Evolutionary conservation across 1,140 invertebrate genomes (phyloP), one percentile per base, ranked within the genome.

Genomic region (Rhizoglyphus robini): DNA sequence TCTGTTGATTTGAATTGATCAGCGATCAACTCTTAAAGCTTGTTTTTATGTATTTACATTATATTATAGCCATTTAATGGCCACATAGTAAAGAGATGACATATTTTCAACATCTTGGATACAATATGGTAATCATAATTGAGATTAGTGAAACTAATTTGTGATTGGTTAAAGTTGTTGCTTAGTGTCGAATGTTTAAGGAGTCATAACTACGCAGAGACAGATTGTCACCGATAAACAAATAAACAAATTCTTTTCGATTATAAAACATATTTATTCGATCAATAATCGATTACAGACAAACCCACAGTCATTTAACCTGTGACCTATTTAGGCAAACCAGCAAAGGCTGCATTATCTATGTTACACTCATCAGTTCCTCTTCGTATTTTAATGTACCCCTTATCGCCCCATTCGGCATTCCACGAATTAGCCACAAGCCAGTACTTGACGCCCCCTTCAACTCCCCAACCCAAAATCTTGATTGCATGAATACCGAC

Each of bases 301-400:
- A 41, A 11, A 11, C 8, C 18, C 36, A 41, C 18, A 8, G 18
- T 41, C 36, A 41, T 41, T 18, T n/a, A 41, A 11, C 36, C n/a
- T 3, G 41, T 46, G n/a, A n/a, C n/a, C 8, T 2, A 11, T 51
- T 4, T 63, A 3, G 88, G 88, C 65, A 87, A 72, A 59, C 90
- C 90, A 66, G 88, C 87, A 34, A 82, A 80, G 67, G 92, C 85
- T 29, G 79, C 75, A 68, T 79, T 81, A 76, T 94, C 90, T 69
- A 93, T 91, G 70, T 84, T 84, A 71, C 87, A 88, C 72, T 92
- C 89, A 74, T 93, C 88, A 25, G 73, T 76, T 63, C 90, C 90
- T 62, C 84, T 81, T 3, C 81, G 69, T 65, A 94, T 91, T 65
- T 82, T 81, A 80, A 94, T 93, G 68, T 83, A 86, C 76, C 80